These are phyloP conservation scores for Peribatodes rhomboidaria DNA, from an alignment of 2,888 invertebrate species.

Conservation along the genomic window DNA sequence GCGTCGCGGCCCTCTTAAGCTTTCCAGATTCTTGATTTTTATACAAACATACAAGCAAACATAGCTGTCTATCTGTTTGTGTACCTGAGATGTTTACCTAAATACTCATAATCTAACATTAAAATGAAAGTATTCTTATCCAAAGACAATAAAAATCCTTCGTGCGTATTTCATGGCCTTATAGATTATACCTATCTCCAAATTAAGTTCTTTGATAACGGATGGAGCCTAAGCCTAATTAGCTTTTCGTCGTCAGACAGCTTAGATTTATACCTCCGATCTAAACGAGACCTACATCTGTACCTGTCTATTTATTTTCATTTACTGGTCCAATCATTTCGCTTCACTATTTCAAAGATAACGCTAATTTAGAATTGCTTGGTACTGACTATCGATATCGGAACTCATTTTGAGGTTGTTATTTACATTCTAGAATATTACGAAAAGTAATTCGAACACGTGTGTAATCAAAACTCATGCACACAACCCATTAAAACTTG, in stretches of 20 bases:
- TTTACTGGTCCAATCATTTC: not conserved
- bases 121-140: not conserved
- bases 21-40: too few relatives aligned
- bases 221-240: slow-evolving; percentile 12
- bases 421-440: not conserved
- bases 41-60: too few relatives aligned
- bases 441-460: not conserved
- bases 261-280: not conserved
- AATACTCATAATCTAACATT: not conserved
- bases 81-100: too few relatives aligned
- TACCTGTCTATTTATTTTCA: not conserved
- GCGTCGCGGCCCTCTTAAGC: too few relatives aligned
- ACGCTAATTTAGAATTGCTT: not conserved
- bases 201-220: not conserved
- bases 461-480: slow-evolving; percentile 9
- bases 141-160: not conserved
- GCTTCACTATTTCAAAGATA: not conserved
- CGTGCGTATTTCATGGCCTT: not conserved
- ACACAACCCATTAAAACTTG: slow-evolving; percentile 18
- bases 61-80: too few relatives aligned
- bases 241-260: slow-evolving; percentile 8
- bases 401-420: not conserved
- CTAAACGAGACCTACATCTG: not conserved
- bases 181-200: not conserved
- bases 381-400: not conserved